Evolutionary conservation across 2,797 vertebrate genomes (phyloP).

Genomic region (Halcyon smyrnensis): DNA sequence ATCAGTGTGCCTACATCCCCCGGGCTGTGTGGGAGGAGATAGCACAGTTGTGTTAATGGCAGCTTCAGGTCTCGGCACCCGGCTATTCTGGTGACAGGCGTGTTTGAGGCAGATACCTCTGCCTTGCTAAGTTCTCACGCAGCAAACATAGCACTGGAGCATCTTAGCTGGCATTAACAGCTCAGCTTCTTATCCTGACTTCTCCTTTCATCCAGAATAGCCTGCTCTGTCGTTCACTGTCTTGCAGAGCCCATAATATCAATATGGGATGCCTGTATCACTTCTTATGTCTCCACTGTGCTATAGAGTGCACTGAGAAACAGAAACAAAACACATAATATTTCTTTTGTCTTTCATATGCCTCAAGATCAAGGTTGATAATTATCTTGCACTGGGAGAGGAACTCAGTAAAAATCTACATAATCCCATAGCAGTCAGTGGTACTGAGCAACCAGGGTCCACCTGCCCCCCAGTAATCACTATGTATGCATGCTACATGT

Average conservation of each 20-base stretch:
- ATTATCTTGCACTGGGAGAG: not conserved
- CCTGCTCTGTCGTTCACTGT: not conserved
- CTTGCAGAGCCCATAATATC: not conserved
- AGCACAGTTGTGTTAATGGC: not conserved
- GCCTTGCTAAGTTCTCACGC: not conserved
- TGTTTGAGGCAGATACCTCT: not conserved
- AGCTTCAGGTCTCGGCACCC: fast-evolving
- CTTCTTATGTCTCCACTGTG: not conserved
- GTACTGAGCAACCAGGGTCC: not conserved
- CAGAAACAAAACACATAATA: fast-evolving
- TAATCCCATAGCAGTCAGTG: not conserved
- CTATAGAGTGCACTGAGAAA: not conserved
- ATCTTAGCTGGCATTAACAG: constrained; percentile 6
- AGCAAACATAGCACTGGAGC: not conserved
- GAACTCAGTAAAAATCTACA: not conserved
- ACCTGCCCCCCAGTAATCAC: not conserved
- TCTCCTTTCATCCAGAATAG: not conserved
- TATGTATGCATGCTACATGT: fast-evolving
- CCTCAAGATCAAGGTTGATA: not conserved
- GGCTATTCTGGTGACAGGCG: not conserved
- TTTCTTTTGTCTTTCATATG: not conserved
- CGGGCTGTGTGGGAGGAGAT: not conserved
- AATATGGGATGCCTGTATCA: not conserved
- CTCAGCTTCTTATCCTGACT: constrained; percentile 13
- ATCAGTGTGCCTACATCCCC: not conserved